A percentile compares a stretch with the other conserved stretches of the same genome.
Conservation (phyloP, 2,113 vertebrate genomes). For the Platycercus adscitus region DNA sequence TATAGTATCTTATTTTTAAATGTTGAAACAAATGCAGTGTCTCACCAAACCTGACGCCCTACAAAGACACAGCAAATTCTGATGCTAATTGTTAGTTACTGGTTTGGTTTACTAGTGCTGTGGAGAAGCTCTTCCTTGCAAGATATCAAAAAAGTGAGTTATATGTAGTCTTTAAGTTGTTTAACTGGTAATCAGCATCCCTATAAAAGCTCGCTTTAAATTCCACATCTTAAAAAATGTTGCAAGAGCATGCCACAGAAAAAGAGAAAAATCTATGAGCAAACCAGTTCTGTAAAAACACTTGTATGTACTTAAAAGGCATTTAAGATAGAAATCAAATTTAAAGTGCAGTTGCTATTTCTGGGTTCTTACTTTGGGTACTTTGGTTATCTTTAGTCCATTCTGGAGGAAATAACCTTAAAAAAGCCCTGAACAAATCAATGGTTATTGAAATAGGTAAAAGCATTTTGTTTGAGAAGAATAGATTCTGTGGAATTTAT, state of each 20-base stretch:
- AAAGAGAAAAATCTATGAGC: neutral
- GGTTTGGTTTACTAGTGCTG: neutral
- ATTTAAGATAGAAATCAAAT: neutral
- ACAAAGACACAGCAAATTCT: neutral
- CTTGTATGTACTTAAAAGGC: neutral
- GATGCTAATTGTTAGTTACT: neutral
- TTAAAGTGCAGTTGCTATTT: neutral
- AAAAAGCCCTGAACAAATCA: neutral
- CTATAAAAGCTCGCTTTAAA: neutral
- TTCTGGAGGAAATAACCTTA: neutral
- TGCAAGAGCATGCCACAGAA: neutral
- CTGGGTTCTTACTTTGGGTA: neutral
- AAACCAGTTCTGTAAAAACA: neutral
- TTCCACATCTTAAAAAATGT: neutral
- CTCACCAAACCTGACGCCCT: neutral
- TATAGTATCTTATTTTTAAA: neutral
- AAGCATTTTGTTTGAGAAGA: neutral
- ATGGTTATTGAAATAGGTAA: neutral
- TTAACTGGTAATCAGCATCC: neutral
- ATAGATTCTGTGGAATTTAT: neutral
- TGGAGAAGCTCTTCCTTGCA: neutral
- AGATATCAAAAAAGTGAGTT: neutral
- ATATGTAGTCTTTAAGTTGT: neutral
- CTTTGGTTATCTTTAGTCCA: neutral
- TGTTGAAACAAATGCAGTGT: neutral